These are phyloP conservation scores for Kryptopterus vitreolus DNA, from an alignment of 2,797 vertebrate species.

Conservation along the genomic window DNA sequence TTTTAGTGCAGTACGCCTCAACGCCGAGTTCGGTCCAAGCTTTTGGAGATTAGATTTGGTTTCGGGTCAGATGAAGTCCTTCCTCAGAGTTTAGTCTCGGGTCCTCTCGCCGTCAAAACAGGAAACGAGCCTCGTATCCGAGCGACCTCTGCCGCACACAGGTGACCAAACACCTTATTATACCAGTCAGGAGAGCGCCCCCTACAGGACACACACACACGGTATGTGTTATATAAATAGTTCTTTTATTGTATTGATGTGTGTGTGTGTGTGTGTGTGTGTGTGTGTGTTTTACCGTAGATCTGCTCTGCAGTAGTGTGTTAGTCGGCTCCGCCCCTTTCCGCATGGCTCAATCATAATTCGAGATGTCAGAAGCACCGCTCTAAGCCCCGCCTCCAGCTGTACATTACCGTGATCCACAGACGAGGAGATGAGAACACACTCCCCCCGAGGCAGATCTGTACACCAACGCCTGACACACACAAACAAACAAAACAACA, in stretches of 20 bases:
- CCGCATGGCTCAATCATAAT: slow-evolving; percentile 79
- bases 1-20: neutral
- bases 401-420: slow-evolving; percentile 77
- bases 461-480: slow-evolving; percentile 75
- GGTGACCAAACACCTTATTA: slow-evolving; percentile 83
- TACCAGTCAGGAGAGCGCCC: slow-evolving; percentile 88
- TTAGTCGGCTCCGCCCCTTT: slow-evolving; percentile 75
- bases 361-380: slow-evolving; percentile 78
- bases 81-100: slow-evolving; percentile 75
- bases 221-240: neutral
- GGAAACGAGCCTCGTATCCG: slow-evolving; percentile 84
- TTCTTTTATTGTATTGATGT: neutral
- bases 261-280: neutral
- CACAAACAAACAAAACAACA: slow-evolving; percentile 8
- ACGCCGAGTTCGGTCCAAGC: neutral
- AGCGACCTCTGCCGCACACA: slow-evolving; percentile 82
- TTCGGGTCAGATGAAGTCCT: neutral
- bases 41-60: slow-evolving; percentile 4
- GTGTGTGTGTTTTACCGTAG: slow-evolving; percentile 71
- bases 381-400: slow-evolving; percentile 73
- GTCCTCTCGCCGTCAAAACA: slow-evolving; percentile 65
- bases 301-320: slow-evolving; percentile 82
- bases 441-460: slow-evolving; percentile 74
- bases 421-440: slow-evolving; percentile 76
- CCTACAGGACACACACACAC: slow-evolving; percentile 59